These are phyloP conservation scores for Myiotriccus ornatus DNA, from an alignment of 2,797 vertebrate species.

Conservation along the genomic window DNA sequence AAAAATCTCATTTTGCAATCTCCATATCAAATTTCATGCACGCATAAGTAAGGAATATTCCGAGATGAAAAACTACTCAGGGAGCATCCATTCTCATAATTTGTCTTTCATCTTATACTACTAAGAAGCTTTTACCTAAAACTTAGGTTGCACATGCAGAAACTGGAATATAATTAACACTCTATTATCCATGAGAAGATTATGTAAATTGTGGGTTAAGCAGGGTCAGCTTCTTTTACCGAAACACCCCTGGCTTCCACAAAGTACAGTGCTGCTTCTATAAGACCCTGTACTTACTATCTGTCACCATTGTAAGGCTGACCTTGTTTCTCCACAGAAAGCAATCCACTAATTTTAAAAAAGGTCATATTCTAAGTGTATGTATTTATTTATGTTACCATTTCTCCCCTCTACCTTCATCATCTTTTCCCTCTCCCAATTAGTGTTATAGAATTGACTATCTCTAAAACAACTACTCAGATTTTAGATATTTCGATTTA, in stretches of 20 bases:
- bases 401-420: background rate
- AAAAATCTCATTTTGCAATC: background rate
- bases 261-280: background rate
- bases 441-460: accelerated
- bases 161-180: background rate
- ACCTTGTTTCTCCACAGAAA: background rate
- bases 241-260: background rate
- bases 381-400: background rate
- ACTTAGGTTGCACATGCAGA: background rate
- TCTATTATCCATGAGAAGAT: conserved; percentile 5
- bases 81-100: background rate
- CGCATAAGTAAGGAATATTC: background rate
- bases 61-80: background rate
- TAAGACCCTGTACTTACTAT: background rate
- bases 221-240: background rate
- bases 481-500: background rate
- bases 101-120: background rate
- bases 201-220: conserved; percentile 19
- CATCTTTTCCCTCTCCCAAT: background rate
- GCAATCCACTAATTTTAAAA: background rate
- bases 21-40: background rate
- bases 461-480: background rate
- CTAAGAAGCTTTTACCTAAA: background rate
- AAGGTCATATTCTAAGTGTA: background rate
- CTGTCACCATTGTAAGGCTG: background rate